A percentile compares a stretch with the other conserved stretches of the same genome.
phyloP scores from a whole-genome alignment of 1,140 invertebrate species.

The Platyscapa corneri region DNA sequence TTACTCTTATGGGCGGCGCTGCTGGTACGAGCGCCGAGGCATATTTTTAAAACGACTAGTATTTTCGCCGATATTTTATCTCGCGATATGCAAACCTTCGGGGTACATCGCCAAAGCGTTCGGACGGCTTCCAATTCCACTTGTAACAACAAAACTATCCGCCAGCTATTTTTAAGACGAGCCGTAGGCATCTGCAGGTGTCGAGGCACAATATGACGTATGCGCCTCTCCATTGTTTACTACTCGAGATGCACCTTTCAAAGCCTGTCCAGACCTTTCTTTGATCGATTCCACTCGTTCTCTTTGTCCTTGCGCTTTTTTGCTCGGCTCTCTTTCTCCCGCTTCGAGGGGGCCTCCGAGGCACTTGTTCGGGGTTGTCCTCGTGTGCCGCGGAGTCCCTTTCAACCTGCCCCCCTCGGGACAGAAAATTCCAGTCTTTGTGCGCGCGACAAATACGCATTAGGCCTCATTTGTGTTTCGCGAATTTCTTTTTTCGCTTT shows the following conservation, averaged over 20 bases:
- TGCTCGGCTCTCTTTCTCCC: background rate
- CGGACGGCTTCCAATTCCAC: background rate
- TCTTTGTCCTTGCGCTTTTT: background rate
- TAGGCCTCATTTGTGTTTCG: background rate
- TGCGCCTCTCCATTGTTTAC: background rate
- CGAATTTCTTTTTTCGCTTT: background rate
- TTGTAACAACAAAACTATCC: background rate
- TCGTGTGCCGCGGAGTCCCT: background rate
- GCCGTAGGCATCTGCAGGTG: background rate
- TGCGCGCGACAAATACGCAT: background rate
- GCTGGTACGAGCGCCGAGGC: too few species aligned
- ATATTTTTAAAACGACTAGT: too few species aligned
- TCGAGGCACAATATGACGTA: background rate
- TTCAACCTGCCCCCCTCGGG: background rate
- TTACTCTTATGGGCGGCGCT: too few species aligned
- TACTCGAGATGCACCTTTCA: background rate
- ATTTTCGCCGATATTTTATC: too few species aligned
- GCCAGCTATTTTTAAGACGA: background rate
- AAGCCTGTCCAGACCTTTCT: background rate
- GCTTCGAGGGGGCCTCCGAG: background rate
- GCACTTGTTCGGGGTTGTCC: background rate
- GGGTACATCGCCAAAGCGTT: too few species aligned
- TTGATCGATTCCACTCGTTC: background rate
- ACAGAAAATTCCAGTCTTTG: conserved; percentile 1
- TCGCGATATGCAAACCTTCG: too few species aligned